A percentile compares a stretch with the other conserved stretches of the same genome.
phyloP scores from a whole-genome alignment of 2,888 invertebrate species.

The Pristionchus arcanus region DNA sequence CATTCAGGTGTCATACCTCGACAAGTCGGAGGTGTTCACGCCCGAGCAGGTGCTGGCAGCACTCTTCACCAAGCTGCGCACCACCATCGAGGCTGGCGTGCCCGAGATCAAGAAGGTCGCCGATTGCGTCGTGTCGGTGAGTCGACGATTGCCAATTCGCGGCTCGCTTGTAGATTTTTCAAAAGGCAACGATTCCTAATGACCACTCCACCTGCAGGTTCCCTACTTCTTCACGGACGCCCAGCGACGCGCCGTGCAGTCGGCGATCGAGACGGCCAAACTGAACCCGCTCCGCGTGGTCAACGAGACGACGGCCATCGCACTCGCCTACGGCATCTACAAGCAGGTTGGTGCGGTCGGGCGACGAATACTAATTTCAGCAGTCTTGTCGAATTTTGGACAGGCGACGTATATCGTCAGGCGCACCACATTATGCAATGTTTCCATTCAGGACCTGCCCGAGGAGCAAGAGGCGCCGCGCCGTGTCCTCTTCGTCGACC shows the following conservation, averaged over 20 bases:
- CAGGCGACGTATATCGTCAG: not conserved
- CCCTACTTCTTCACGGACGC: slow-evolving; percentile 96
- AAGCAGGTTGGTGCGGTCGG: slow-evolving; percentile 84
- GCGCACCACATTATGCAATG: not conserved
- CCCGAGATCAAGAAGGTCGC: slow-evolving; percentile 87
- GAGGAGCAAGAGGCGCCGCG: slow-evolving; percentile 91
- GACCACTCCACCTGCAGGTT: slow-evolving; percentile 80
- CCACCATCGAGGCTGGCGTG: slow-evolving; percentile 89
- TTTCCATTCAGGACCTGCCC: slow-evolving; percentile 82
- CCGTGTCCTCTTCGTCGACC: slow-evolving; percentile 96
- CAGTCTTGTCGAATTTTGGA: not conserved
- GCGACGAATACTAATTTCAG: not conserved
- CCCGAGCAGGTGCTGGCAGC: slow-evolving; percentile 97
- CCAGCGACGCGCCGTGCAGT: slow-evolving; percentile 92
- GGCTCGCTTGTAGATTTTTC: not conserved
- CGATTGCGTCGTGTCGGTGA: slow-evolving; percentile 82
- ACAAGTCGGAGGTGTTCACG: slow-evolving; percentile 88
- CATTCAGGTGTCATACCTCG: slow-evolving; percentile 87
- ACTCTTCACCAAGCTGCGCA: slow-evolving; percentile 96
- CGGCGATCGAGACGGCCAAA: slow-evolving; percentile 93
- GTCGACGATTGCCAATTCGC: slow-evolving; percentile 59
- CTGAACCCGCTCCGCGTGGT: slow-evolving; percentile 94
- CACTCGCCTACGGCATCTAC: slow-evolving; percentile 93
- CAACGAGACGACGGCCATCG: slow-evolving; percentile 98
- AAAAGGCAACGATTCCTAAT: not conserved